Conservation (phyloP, 2,113 vertebrate genomes). For the Hippocampus abdominalis region DNA sequence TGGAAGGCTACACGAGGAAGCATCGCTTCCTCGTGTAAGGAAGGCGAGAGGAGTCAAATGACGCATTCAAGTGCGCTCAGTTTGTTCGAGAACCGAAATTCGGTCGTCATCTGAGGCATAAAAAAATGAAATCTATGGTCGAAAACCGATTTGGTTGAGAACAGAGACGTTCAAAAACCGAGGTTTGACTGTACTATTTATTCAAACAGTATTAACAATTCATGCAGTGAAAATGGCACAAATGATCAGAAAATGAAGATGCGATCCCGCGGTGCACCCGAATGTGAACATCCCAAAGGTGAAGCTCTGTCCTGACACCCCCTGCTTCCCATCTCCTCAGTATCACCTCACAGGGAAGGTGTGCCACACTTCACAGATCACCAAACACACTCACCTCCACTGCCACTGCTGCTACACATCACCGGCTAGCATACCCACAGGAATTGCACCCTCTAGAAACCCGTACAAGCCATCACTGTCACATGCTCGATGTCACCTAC, state of each 20-base stretch:
- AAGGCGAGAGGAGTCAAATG: too few species aligned
- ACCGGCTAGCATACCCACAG: constrained; percentile 35
- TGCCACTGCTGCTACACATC: constrained; percentile 51
- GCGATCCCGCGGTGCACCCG: constrained; percentile 25
- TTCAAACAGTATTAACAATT: constrained; percentile 26
- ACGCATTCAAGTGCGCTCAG: too few species aligned
- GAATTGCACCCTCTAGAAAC: constrained; percentile 38
- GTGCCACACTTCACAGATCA: constrained; percentile 56
- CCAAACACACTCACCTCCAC: constrained; percentile 47
- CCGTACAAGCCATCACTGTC: constrained; percentile 40
- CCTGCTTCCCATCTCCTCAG: neutral
- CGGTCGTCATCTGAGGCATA: too few species aligned
- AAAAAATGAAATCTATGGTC: too few species aligned
- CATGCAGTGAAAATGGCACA: constrained; percentile 17
- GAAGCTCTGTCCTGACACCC: constrained; percentile 4
- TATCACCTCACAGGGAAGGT: constrained; percentile 31
- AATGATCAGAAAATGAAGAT: constrained; percentile 22
- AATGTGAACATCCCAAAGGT: constrained; percentile 27
- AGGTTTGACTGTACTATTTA: neutral
- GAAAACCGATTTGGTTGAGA: too few species aligned
- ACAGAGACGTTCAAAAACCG: too few species aligned
- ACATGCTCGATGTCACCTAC: constrained; percentile 31
- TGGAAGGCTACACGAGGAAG: too few species aligned
- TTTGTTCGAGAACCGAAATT: too few species aligned
- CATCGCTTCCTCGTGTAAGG: too few species aligned